phyloP scores from a whole-genome alignment of 2,888 invertebrate genomes.

The Diarsia dahlii region DNA sequence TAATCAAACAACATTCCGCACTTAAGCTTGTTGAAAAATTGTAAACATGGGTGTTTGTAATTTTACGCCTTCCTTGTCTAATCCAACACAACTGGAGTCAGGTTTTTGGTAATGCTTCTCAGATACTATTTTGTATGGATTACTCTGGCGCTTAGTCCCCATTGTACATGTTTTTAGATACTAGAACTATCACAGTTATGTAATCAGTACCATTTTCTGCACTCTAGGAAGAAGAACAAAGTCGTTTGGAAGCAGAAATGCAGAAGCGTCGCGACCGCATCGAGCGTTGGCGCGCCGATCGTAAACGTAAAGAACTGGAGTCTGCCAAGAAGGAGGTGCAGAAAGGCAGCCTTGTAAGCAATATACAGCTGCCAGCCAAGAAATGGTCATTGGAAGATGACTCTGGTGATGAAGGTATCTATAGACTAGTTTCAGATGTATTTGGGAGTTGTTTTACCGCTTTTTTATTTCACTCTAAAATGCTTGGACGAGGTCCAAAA shows the following conservation, averaged over 20 bases:
- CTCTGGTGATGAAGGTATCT: conserved; percentile 95
- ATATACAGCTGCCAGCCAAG: conserved; percentile 92
- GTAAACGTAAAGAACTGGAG: conserved; percentile 96
- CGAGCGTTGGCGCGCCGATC: conserved; percentile 98
- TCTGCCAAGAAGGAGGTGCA: conserved; percentile 94
- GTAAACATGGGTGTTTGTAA: neutral
- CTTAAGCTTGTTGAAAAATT: neutral
- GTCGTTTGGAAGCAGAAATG: conserved; percentile 98
- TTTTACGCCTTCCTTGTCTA: neutral
- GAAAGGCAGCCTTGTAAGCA: conserved; percentile 92
- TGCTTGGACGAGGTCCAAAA: too few relatives aligned
- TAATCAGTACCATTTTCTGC: neutral
- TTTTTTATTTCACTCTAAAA: too few relatives aligned
- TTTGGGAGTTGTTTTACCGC: too few relatives aligned
- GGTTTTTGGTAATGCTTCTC: neutral
- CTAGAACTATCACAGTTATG: neutral
- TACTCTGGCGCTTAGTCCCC: too few relatives aligned
- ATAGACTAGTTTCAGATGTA: neutral
- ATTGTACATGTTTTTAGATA: neutral
- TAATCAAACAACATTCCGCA: too few relatives aligned
- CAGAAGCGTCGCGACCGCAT: conserved; percentile 98
- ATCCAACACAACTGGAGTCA: neutral
- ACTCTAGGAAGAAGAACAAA: conserved; percentile 96
- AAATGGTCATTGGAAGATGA: conserved; percentile 99
- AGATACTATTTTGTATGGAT: too few relatives aligned